Base-by-base conservation (phyloP, 2,888 invertebrate genomes). In the Lycophotia porphyrea region DNA sequence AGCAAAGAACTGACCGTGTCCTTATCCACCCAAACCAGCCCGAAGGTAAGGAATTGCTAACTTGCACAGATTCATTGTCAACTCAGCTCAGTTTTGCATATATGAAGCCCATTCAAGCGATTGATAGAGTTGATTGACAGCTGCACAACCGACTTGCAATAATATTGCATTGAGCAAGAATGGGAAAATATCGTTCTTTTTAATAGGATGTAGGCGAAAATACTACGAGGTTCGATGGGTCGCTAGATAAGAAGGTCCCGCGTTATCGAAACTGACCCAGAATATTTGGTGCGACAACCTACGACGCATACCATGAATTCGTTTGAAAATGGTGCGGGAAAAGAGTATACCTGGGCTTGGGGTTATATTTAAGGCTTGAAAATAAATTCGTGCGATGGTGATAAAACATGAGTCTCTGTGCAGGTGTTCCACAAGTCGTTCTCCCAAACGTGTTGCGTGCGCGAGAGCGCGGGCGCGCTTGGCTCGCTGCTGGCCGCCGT, bases 381-480 rank as follows among this genome's bases (percentile, higher is more conserved):
- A 27, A 52, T 52, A 52, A 52, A 13, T 52, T 52, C 15, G 5
- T 27, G 27, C 55, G 27, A n/a, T 13, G 13, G 27, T 55, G n/a
- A 15, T 27, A 27, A 27, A 52, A 7, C 1, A 34, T 60, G 60
- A 21, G 4, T 34, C 0, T 15, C 1, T 27, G n/a, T 27, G 1
- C 39, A 63, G 91, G 87, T 93, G 74, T 92, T 94, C 87, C 91
- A 92, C 88, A 93, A 93, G 85, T 93, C 93, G n/a, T 61, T 93
- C 42, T 80, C 87, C 27, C 93, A 92, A 76, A 93, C 93, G 71
- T 84, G 86, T 42, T 92, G 93, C 68, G 83, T 91, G 47, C 87
- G 89, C 8, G 93, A 92, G 69, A 87, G 91, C 18, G 88, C 84
- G 34, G 86, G 82, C 7, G 71, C 85, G 60, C 88, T 93, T 55